Base-by-base conservation (phyloP, 2,888 invertebrate genomes). In the Liposcelis brunnea region DNA sequence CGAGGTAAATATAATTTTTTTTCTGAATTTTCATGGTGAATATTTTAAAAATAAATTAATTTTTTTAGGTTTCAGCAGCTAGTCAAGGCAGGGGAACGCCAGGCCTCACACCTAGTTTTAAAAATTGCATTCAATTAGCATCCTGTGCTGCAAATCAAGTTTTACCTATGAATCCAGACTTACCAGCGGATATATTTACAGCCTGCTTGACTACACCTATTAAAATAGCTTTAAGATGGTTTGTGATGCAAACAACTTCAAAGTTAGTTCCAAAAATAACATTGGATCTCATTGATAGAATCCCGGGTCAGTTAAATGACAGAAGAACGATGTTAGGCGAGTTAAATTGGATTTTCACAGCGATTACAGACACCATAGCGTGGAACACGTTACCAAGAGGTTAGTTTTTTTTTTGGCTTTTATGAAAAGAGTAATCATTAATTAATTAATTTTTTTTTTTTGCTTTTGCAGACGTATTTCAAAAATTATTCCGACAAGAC, bases 331-430 rank as follows among this genome's bases (percentile, higher is more conserved):
- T 97, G 87, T 72, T 97, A 52, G 98, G 98, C 42, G 97, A 99
- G 68, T 69, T 98, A 49, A 98, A 98, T 70, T 98, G 98, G 98
- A 95, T 99, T 60, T 98, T 98, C 68, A 98, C 98, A 2, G 97
- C 98, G 37, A 94, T 99, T 55, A 98, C 98, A 0, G 98, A 99
- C 64, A 98, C 98, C 8, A 97, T 99, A 59, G 98, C 98, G 1
- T 98, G 97, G 97, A 94, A 94, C 61, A 86, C 85, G 35, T 70
- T 99, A 55, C 90, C 94, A 3, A 73, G 85, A 69, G 79, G 78
- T 77, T 59, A 52, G 50, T 18, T 36, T 10, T 35, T 6, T 35
- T 16, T 11, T 5, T 12, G 5, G 16, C 11, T 31, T 43, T 35
- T 12, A 10, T 43, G 12, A 7, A 11, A 43, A 7, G 18, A 19